phyloP scores from a whole-genome alignment of 2,797 vertebrate species.

The Macropodus opercularis region DNA sequence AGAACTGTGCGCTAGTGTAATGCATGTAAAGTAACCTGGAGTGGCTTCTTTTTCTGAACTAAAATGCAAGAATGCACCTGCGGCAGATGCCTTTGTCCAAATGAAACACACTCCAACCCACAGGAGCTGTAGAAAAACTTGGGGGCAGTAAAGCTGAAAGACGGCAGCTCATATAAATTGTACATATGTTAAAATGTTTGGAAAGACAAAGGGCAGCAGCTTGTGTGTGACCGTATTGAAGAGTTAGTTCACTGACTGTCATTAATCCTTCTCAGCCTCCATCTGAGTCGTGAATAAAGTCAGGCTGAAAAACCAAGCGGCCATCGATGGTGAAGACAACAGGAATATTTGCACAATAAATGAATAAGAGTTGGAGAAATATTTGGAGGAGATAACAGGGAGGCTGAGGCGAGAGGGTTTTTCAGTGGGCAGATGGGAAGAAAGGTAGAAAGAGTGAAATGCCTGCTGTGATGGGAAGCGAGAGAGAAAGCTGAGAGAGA shows the following conservation, averaged over 20 bases:
- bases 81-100: no score
- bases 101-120: no score
- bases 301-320: constrained; percentile 13
- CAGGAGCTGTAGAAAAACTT: no score
- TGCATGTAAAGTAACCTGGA: neutral
- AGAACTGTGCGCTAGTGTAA: neutral
- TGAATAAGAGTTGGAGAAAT: neutral
- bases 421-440: constrained; percentile 24
- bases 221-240: no score
- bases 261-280: no score
- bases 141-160: no score
- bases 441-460: constrained; percentile 32
- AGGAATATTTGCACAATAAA: constrained; percentile 6
- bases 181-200: no score
- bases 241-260: no score
- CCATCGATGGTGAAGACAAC: constrained; percentile 16
- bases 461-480: constrained; percentile 10
- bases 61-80: neutral
- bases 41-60: neutral
- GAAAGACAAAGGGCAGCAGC: no score
- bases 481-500: neutral
- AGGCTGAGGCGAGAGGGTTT: neutral
- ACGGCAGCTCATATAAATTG: no score
- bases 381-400: neutral
- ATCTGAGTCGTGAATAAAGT: no score